A percentile compares a stretch with the other conserved stretches of the same genome.
Evolutionary conservation across 2,113 vertebrate species (phyloP).

Genomic region (Tylochromis polylepis): DNA sequence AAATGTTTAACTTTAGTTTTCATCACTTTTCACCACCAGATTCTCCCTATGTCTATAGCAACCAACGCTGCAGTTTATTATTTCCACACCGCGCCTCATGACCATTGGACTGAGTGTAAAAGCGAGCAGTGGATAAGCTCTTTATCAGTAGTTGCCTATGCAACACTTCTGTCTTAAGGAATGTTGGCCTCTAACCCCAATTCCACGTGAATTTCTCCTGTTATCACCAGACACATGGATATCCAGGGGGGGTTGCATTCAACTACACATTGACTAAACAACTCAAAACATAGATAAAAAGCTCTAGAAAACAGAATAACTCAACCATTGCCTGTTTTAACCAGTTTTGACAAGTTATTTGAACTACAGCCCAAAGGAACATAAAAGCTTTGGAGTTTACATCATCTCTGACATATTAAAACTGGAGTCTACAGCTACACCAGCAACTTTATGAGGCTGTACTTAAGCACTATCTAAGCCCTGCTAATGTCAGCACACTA

Average conservation of each 20-base stretch:
- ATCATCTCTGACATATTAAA: neutral
- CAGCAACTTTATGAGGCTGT: neutral
- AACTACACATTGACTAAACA: neutral
- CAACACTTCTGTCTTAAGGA: conserved; percentile 52
- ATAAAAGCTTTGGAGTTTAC: neutral
- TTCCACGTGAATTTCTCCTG: conserved; percentile 25
- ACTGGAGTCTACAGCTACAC: neutral
- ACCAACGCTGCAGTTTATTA: conserved; percentile 6
- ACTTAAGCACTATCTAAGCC: neutral
- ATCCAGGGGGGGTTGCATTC: neutral
- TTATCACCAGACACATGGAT: conserved; percentile 30
- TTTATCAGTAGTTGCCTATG: conserved; percentile 48
- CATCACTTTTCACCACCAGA: neutral
- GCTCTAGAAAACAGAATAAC: neutral
- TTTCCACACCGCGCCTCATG: conserved; percentile 32
- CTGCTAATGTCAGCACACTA: neutral
- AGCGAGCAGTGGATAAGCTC: conserved; percentile 56
- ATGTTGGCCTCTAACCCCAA: conserved; percentile 57
- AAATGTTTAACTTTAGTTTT: neutral
- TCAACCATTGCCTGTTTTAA: neutral
- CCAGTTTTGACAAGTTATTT: neutral
- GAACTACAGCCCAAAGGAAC: neutral
- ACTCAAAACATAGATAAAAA: neutral
- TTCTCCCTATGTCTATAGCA: neutral
- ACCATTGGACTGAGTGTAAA: conserved; percentile 47